phyloP scores from a whole-genome alignment of 2,888 invertebrate genomes.

The Nemoura dubitans region DNA sequence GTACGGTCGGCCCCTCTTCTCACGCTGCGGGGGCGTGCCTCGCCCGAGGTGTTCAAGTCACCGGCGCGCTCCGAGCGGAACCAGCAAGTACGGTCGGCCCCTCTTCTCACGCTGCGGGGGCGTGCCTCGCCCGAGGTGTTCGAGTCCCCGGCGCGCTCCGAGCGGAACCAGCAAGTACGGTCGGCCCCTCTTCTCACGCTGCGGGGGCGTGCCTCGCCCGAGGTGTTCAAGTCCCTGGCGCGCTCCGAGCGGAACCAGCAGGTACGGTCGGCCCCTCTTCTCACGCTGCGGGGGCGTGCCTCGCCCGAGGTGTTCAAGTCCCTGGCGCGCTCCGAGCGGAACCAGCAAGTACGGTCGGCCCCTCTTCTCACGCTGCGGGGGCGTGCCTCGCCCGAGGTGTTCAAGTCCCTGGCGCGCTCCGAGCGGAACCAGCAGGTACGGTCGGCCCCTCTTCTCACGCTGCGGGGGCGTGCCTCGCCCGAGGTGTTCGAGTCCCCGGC shows the following conservation, averaged over 20 bases:
- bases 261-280: constrained; percentile 80
- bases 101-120: constrained; percentile 70
- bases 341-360: constrained; percentile 82
- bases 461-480: constrained; percentile 78
- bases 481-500: constrained; percentile 92
- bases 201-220: too few species aligned
- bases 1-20: neutral
- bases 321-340: constrained; percentile 88
- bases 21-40: too few species aligned
- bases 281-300: constrained; percentile 77
- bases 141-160: constrained; percentile 86
- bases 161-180: constrained; percentile 88
- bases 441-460: constrained; percentile 74
- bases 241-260: constrained; percentile 87
- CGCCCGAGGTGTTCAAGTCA: too few species aligned
- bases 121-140: constrained; percentile 88
- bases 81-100: constrained; percentile 72
- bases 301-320: constrained; percentile 90
- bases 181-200: too few species aligned
- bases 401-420: constrained; percentile 91
- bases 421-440: constrained; percentile 90
- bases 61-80: constrained; percentile 91
- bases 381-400: too few species aligned
- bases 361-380: too few species aligned
- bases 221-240: too few species aligned